Evolutionary conservation across 2,797 vertebrate genomes (phyloP).

Genomic region (Gobionotothen gibberifrons): DNA sequence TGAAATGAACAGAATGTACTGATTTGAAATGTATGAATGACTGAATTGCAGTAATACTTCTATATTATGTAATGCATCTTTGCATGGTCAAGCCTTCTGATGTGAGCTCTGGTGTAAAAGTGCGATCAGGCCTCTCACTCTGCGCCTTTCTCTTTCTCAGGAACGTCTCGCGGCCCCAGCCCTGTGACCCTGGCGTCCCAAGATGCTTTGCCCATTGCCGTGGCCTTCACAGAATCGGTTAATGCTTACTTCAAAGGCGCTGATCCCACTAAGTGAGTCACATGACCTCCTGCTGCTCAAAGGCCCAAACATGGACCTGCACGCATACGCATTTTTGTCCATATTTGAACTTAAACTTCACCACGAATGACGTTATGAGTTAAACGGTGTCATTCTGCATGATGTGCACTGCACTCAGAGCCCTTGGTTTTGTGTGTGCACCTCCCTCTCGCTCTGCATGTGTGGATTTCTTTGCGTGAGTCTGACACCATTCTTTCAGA

Average conservation of each 20-base stretch:
- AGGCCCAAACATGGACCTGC: conserved; percentile 37
- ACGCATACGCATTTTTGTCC: conserved; percentile 54
- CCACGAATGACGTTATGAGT: conserved; percentile 22
- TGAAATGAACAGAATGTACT: conserved; percentile 47
- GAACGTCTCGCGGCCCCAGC: conserved; percentile 96
- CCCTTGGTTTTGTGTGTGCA: conserved; percentile 1
- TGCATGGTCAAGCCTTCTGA: conserved; percentile 50
- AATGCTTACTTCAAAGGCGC: conserved; percentile 99
- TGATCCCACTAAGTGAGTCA: conserved; percentile 94
- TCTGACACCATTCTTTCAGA: conserved; percentile 83
- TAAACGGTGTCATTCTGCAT: not conserved
- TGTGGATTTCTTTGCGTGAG: conserved; percentile 71
- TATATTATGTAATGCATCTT: conserved; percentile 24
- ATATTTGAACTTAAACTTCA: conserved; percentile 43
- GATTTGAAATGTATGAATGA: conserved; percentile 42
- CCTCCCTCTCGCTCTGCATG: conserved; percentile 34
- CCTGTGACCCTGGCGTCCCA: conserved; percentile 95
- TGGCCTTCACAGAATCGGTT: conserved; percentile 97
- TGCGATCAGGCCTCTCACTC: conserved; percentile 32
- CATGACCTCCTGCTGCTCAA: conserved; percentile 72
- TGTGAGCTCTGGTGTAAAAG: conserved; percentile 32
- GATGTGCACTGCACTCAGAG: conserved; percentile 1
- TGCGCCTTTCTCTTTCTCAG: conserved; percentile 76
- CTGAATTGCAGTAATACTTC: conserved; percentile 37
- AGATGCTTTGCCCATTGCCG: conserved; percentile 95